phyloP scores from a whole-genome alignment of 2,797 vertebrate genomes.

The Aratinga solstitialis region DNA sequence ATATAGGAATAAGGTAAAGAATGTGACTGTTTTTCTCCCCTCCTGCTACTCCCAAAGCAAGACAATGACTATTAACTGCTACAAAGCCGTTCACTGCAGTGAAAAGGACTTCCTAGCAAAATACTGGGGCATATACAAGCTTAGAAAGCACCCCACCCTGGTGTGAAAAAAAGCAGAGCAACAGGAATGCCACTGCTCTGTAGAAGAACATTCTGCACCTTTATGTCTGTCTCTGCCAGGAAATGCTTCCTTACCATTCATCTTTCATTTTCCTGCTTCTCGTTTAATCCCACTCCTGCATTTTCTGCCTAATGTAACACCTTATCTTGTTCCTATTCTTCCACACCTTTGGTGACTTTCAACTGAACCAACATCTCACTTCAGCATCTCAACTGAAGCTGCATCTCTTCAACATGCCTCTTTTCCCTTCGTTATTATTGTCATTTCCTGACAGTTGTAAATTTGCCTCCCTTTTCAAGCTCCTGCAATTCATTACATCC shows the following conservation, averaged over 20 bases:
- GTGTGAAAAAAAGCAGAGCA: background rate
- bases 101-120: background rate
- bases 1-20: background rate
- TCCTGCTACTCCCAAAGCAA: background rate
- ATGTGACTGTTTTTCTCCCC: background rate
- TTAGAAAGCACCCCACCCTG: background rate
- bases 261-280: background rate
- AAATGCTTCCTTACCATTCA: background rate
- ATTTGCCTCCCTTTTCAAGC: background rate
- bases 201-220: background rate
- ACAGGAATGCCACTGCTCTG: background rate
- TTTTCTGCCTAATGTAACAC: background rate
- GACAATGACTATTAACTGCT: background rate
- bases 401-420: background rate
- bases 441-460: background rate
- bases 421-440: background rate
- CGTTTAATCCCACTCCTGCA: background rate
- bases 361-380: background rate
- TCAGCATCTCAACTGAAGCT: background rate
- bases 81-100: background rate
- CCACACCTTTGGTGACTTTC: background rate
- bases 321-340: background rate
- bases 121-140: background rate
- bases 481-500: background rate
- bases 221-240: background rate